These are phyloP conservation scores for Phaethon lepturus DNA, from an alignment of 2,113 vertebrate species.

Conservation along the genomic window DNA sequence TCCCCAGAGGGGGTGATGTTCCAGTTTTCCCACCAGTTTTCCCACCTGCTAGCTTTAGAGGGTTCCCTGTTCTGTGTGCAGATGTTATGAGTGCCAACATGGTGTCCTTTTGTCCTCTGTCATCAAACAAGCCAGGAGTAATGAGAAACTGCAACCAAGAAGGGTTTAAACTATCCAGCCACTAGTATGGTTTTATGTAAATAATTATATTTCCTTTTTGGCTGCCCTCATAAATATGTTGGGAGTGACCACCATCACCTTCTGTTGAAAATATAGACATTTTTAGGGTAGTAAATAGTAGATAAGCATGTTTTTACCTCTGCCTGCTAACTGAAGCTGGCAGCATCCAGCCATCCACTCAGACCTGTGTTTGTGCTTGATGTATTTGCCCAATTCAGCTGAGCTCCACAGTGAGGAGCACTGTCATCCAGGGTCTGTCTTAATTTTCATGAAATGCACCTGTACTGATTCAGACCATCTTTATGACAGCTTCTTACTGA, in stretches of 20 bases:
- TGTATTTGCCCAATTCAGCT: neutral
- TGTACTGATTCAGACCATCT: neutral
- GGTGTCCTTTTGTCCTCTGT: neutral
- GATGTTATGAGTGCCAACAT: neutral
- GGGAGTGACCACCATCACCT: neutral
- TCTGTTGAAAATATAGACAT: neutral
- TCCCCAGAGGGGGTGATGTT: rapidly evolving
- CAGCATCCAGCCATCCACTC: neutral
- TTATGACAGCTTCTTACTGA: neutral
- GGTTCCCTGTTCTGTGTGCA: neutral
- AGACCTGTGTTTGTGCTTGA: neutral
- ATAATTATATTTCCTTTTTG: neutral
- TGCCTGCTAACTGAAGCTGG: neutral
- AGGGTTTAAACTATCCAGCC: neutral
- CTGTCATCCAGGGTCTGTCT: neutral
- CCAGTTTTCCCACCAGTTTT: neutral
- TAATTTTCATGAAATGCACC: neutral
- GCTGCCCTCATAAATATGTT: neutral
- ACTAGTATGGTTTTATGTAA: neutral
- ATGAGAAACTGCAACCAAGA: neutral
- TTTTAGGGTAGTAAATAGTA: neutral
- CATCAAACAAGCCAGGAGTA: neutral
- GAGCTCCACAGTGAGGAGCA: neutral
- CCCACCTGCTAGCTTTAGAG: neutral
- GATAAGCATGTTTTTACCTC: neutral